Conservation (phyloP, 1,140 invertebrate species). For the Drosophila ogumai region DNA sequence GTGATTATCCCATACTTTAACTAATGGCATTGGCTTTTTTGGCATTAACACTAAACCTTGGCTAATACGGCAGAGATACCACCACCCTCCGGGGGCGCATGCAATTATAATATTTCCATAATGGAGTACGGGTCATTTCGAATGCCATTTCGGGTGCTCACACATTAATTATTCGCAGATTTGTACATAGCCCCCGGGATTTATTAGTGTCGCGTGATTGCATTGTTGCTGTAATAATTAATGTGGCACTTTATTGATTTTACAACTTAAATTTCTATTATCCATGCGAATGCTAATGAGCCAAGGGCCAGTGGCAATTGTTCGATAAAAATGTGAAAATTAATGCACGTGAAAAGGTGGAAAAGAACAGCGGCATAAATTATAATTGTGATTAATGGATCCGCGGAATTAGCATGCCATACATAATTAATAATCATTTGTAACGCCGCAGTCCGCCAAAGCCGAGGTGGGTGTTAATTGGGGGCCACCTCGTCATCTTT, state of each 20-base stretch:
- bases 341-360: conserved; percentile 33
- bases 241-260: conserved; percentile 62
- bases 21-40: conserved; percentile 1
- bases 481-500: conserved; percentile 2
- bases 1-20: background rate
- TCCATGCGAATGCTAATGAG: conserved; percentile 53
- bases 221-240: conserved; percentile 60
- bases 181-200: conserved; percentile 56
- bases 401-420: conserved; percentile 47
- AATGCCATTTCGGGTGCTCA: conserved; percentile 36
- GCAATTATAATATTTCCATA: conserved; percentile 41
- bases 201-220: conserved; percentile 57
- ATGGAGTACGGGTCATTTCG: conserved; percentile 25
- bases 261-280: conserved; percentile 66
- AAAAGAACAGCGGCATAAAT: conserved; percentile 48
- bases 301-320: conserved; percentile 23
- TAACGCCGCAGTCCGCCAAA: conserved; percentile 18
- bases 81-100: background rate
- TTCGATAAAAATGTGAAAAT: conserved; percentile 34
- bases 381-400: conserved; percentile 70
- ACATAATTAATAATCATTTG: conserved; percentile 60
- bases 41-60: conserved; percentile 1
- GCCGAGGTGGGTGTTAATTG: conserved; percentile 41
- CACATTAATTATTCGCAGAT: conserved; percentile 63
- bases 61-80: conserved; percentile 4